phyloP scores from a whole-genome alignment of 2,797 vertebrate species.

The Tauraco hartlaubi region DNA sequence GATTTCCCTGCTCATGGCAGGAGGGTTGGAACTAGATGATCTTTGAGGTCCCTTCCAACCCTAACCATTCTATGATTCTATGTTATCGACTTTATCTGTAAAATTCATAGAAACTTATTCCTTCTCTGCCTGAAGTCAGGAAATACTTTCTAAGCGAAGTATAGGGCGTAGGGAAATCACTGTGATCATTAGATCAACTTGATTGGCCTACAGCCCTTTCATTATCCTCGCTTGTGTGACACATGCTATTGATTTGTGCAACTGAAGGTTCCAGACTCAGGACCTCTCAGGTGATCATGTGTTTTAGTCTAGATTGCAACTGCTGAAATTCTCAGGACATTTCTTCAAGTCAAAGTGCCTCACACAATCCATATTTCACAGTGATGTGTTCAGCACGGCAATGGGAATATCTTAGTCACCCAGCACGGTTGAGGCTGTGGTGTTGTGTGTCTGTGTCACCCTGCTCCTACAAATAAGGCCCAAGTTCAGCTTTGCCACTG shows the following conservation, averaged over 20 bases:
- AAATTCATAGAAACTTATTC: neutral
- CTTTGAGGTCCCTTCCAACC: too few species aligned
- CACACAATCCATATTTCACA: neutral
- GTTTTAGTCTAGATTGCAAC: neutral
- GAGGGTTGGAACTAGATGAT: too few species aligned
- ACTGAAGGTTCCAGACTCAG: neutral
- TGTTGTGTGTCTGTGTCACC: fast-evolving
- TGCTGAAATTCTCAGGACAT: neutral
- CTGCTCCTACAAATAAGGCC: neutral
- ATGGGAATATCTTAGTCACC: neutral
- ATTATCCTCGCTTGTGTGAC: neutral
- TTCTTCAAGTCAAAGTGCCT: neutral
- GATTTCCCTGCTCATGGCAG: too few species aligned
- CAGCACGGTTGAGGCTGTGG: neutral
- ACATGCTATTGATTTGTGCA: neutral
- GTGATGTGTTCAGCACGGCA: neutral
- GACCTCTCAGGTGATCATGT: neutral
- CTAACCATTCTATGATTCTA: too few species aligned
- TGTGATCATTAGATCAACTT: neutral
- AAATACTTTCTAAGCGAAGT: neutral
- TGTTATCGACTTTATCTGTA: neutral
- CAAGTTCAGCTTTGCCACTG: neutral
- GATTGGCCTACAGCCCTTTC: neutral
- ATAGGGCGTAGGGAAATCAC: neutral
- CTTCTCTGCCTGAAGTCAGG: neutral